Evolutionary conservation across 2,113 vertebrate species (phyloP), one percentile per base, ranked within the genome.

Genomic region (Centropus unirufus): DNA sequence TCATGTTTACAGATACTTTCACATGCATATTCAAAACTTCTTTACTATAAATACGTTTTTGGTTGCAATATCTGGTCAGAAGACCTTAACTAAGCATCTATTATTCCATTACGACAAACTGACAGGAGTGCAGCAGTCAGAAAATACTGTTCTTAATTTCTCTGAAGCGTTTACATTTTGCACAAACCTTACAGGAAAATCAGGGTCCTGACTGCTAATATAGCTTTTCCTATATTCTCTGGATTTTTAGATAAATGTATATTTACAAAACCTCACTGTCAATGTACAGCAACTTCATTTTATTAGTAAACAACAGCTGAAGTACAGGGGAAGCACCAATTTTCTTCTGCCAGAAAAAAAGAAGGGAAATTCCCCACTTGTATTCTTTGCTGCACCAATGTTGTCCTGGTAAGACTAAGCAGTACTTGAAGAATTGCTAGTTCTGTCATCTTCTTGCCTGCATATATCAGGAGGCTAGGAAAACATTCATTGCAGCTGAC

Each of bases 311-410:
- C 42, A 91, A 80, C 83, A 89, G 76, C 68, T 95, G 68, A 83
- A 90, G 42, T 70, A 74, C 80, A 42, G 46, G 47, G 80, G 92
- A 95, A 92, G 83, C 55, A 70, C 68, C 34, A 39, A 7, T 74
- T 93, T 90, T 78, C 26, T 85, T 76, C 82, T 95, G 88, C 67
- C 85, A 96, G n/a, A 69, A 88, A 92, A 57, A 1, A 36, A 94
- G 73, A 86, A 87, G 76, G 66, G 76, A 95, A 93, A 78, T 87
- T 75, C 83, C 61, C 61, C 29, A 52, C 76, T 93, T 94, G 64
- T 86, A 59, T 70, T 81, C 72, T 95, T 95, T 81, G 55, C 72
- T 83, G 66, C 90, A 79, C 39, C 86, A 93, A 74, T 36, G 29
- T 51, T 55, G 34, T 94, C 23, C 32, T 83, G 59, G 36, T 80